These are phyloP conservation scores for Psylliodes chrysocephalus DNA, from an alignment of 2,888 invertebrate genomes.

Conservation along the genomic window DNA sequence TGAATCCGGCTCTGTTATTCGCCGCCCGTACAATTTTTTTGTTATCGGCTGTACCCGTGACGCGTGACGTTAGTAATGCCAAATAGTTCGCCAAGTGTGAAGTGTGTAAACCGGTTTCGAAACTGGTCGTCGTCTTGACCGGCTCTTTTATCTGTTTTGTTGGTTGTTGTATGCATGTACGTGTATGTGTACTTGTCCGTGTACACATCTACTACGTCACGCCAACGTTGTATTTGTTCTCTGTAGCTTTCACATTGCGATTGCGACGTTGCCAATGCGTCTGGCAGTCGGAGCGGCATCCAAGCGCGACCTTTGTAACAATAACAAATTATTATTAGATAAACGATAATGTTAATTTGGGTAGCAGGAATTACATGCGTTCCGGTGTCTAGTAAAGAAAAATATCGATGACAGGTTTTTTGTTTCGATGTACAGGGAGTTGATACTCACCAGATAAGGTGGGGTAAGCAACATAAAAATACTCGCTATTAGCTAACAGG, in stretches of 20 bases:
- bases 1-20: neutral
- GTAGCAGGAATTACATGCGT: no score
- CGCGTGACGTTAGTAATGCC: conserved; percentile 53
- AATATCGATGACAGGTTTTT: no score
- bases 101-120: conserved; percentile 44
- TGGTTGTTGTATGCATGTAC: no score
- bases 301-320: no score
- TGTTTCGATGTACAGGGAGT: no score
- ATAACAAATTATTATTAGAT: no score
- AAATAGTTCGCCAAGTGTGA: conserved; percentile 44
- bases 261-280: conserved; percentile 31
- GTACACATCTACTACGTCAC: conserved; percentile 46
- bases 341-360: no score
- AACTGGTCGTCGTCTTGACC: conserved; percentile 44
- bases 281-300: no score
- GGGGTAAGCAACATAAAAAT: no score
- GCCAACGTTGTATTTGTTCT: conserved; percentile 36
- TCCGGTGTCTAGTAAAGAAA: no score
- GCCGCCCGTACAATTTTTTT: neutral
- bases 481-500: no score
- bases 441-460: no score
- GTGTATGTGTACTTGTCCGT: conserved; percentile 33
- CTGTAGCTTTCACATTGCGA: conserved; percentile 29
- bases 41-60: conserved; percentile 44
- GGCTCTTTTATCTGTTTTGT: conserved; percentile 47